Conservation (phyloP, 1,140 invertebrate species). For the Solenopsis fugax region DNA sequence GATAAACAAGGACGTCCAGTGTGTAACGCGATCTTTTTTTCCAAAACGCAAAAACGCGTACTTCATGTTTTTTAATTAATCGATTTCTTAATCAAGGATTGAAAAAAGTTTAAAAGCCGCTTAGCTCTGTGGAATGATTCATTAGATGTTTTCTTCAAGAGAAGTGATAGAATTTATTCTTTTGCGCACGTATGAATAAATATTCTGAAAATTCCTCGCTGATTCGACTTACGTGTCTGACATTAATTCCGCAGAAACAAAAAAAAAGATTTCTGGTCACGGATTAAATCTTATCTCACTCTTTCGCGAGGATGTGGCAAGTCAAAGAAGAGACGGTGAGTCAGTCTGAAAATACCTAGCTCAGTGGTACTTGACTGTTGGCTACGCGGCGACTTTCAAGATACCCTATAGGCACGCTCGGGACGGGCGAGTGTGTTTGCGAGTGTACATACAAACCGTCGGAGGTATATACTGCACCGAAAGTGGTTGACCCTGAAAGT, state of each 20-base stretch:
- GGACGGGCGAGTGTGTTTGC: constrained; percentile 66
- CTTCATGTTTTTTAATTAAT: not conserved
- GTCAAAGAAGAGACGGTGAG: constrained; percentile 24
- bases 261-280: not conserved
- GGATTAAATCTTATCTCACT: constrained; percentile 31
- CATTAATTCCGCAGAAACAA: not conserved
- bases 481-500: constrained; percentile 86
- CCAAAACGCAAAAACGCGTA: not conserved
- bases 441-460: constrained; percentile 74
- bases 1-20: not conserved
- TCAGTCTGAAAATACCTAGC: constrained; percentile 31
- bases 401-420: constrained; percentile 72
- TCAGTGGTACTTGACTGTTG: constrained; percentile 46
- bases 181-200: not conserved
- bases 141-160: not conserved
- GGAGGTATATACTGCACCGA: constrained; percentile 79
- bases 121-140: not conserved
- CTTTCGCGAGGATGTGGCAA: not conserved
- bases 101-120: not conserved
- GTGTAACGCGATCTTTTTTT: not conserved
- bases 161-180: not conserved
- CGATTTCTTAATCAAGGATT: not conserved
- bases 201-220: not conserved
- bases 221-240: not conserved
- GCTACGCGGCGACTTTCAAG: constrained; percentile 57